Evolutionary conservation across 92 coral and sea anemone species (phyloP), one percentile per base, ranked within the genome.

Genomic region (Epizoanthus fatuus): DNA sequence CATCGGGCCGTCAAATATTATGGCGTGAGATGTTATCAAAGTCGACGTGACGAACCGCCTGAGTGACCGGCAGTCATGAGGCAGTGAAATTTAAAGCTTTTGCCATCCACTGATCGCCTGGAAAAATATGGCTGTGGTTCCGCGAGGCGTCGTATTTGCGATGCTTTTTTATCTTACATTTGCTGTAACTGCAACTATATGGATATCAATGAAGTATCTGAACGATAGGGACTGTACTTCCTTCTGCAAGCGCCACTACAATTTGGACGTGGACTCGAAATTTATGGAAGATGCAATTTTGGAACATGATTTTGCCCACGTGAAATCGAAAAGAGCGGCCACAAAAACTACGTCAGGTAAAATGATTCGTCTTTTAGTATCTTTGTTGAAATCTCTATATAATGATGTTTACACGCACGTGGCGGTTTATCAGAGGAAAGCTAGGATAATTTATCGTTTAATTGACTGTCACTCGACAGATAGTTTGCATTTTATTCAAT

Each of bases 161-260:
- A 76, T 92, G 90, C 87, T 92, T 9, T 92, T 90, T 63, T 94
- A 92, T 72, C 89, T 92, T 40, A 89, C 94, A 4, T 94, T 88
- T 73, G 93, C 95, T 54, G 86, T 94, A 22, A 87, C 78, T 35
- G 95, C 90, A 53, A 94, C 93, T 17, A 85, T 95, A 38, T 95
- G 95, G 88, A 85, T 95, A 44, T 91, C 93, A 5, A 80, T 95
- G 91, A 86, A 93, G 47, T 93, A 92, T 39, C 74, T 95, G 65
- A 93, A 88, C 77, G 97, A 94, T 57, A 82, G 73, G 51, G 87
- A 75, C 17, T 95, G 98, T 39, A 84, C 87, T 52, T 91, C 93
- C 35, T 57, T 81, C 79, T 80, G 88, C 15, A 81, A 86, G 66
- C 77, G 56, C 10, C 79, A 67, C 39, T 58, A 77, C 17, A 29